These are phyloP conservation scores for Thaumetopoea pityocampa DNA, from an alignment of 1,140 invertebrate species.

Conservation along the genomic window DNA sequence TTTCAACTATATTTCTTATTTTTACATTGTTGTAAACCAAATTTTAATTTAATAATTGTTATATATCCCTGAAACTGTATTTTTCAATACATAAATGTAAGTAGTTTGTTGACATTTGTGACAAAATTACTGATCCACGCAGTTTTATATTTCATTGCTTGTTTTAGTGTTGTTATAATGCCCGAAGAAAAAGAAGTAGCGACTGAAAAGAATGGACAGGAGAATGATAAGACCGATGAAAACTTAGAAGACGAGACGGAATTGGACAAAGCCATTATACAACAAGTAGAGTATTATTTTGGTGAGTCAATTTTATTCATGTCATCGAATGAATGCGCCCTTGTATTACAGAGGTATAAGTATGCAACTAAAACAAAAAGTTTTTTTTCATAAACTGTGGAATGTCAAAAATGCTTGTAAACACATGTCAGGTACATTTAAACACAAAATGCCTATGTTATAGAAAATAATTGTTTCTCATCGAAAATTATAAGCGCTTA, in stretches of 20 bases:
- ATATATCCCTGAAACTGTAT: no score
- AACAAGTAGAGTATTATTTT: conserved; percentile 82
- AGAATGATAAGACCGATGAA: conserved; percentile 29
- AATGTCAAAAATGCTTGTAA: no score
- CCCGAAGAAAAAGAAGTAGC: conserved; percentile 55
- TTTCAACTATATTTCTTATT: neutral
- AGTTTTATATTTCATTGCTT: neutral
- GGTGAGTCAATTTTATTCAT: conserved; percentile 58
- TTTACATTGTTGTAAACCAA: neutral
- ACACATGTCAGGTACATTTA: no score
- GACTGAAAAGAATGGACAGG: conserved; percentile 38
- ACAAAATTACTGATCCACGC: neutral
- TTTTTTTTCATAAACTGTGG: no score
- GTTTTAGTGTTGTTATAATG: conserved; percentile 32
- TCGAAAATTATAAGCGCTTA: no score
- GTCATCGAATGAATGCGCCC: no score
- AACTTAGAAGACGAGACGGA: conserved; percentile 46
- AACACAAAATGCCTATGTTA: no score
- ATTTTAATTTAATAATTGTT: neutral
- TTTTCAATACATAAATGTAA: no score
- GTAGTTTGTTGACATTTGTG: conserved; percentile 3
- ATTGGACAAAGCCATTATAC: conserved; percentile 77
- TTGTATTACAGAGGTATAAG: neutral
- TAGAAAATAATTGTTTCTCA: no score
- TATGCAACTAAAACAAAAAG: neutral